These are phyloP conservation scores for Melipona bicolor DNA, from an alignment of 2,888 invertebrate genomes.

Conservation along the genomic window DNA sequence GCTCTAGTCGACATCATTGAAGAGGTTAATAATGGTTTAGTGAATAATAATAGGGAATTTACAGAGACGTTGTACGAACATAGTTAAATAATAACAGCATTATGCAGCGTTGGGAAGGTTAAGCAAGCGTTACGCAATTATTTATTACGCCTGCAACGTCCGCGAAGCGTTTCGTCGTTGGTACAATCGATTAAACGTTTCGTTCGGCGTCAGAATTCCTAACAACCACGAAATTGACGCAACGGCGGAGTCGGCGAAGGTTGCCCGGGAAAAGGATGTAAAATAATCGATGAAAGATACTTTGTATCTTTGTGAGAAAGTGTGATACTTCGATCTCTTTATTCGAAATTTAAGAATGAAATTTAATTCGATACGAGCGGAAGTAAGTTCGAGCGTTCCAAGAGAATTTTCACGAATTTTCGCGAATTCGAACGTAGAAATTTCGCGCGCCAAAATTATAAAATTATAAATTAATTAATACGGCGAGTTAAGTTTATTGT, in stretches of 20 bases:
- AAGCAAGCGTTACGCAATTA: constrained; percentile 10
- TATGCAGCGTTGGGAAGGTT: not conserved
- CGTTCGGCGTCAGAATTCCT: constrained; percentile 15
- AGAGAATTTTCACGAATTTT: too few relatives aligned
- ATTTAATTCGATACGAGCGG: too few relatives aligned
- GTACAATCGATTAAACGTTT: constrained; percentile 20
- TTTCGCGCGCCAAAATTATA: too few relatives aligned
- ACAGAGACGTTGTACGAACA: not conserved
- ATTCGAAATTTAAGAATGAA: not conserved
- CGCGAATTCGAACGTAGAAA: too few relatives aligned
- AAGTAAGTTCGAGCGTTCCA: too few relatives aligned
- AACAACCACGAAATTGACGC: not conserved
- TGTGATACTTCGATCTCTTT: not conserved
- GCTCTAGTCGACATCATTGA: too few relatives aligned
- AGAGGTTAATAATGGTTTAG: not conserved
- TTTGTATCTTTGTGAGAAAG: not conserved
- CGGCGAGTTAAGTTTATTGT: too few relatives aligned
- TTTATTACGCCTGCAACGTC: constrained; percentile 11
- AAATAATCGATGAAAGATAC: not conserved
- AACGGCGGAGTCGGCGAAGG: not conserved
- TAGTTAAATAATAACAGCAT: not conserved
- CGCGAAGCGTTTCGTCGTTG: not conserved
- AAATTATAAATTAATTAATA: too few relatives aligned
- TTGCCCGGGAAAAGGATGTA: not conserved
- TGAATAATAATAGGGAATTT: not conserved